These are phyloP conservation scores for Spongilla lacustris DNA, from an alignment of 37 sponge, comb jelly and placozoan species.

Conservation along the genomic window DNA sequence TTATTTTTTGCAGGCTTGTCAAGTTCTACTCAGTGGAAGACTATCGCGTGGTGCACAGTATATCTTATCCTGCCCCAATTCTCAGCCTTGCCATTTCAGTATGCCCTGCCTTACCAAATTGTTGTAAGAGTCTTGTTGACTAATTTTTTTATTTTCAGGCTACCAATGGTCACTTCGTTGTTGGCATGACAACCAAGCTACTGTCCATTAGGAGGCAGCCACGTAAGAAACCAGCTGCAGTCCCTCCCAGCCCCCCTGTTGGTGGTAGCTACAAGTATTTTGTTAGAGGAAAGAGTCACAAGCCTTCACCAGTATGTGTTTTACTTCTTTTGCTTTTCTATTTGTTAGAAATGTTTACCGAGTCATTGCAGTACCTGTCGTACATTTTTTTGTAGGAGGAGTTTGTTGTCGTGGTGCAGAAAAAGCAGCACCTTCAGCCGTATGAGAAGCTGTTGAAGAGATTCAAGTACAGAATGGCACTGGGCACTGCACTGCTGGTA, in stretches of 20 bases:
- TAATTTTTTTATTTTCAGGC: constrained; percentile 64
- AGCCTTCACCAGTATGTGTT: constrained; percentile 42
- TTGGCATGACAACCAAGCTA: constrained; percentile 87
- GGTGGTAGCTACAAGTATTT: constrained; percentile 81
- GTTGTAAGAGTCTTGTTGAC: no score
- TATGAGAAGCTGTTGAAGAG: constrained; percentile 82
- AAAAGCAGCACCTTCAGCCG: constrained; percentile 35
- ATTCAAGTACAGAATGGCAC: constrained; percentile 88
- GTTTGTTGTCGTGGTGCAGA: constrained; percentile 50
- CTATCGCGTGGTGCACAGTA: constrained; percentile 84
- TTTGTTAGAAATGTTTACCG: neutral
- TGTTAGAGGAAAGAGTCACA: constrained; percentile 64
- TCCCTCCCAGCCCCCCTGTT: constrained; percentile 9
- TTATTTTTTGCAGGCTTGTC: constrained; percentile 64
- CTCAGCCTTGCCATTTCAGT: constrained; percentile 91
- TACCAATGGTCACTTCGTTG: constrained; percentile 85
- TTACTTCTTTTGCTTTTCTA: neutral
- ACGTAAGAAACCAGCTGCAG: constrained; percentile 2
- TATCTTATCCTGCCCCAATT: constrained; percentile 91
- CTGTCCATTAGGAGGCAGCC: constrained; percentile 75
- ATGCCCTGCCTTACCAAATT: constrained; percentile 3
- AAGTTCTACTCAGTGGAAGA: constrained; percentile 90
- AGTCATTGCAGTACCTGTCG: neutral
- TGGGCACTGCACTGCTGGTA: constrained; percentile 82
- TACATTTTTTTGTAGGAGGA: constrained; percentile 48